Evolutionary conservation across 2,797 vertebrate genomes (phyloP), one percentile per base, ranked within the genome.

Genomic region (Pipistrellus pygmaeus): DNA sequence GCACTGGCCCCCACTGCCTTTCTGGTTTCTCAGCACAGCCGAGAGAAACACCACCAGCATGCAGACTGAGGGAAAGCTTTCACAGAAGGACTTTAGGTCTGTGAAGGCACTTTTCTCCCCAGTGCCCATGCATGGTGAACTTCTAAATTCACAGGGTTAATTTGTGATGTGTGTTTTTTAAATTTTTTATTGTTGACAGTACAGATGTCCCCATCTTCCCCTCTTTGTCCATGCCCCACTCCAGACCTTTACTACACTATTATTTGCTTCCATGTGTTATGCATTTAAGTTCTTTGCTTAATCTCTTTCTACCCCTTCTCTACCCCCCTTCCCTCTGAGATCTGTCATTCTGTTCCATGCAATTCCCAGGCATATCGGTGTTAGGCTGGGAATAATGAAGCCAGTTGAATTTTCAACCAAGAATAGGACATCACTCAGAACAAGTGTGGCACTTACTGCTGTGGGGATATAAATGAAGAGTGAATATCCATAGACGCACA

Each of bases 401-500:
- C 23, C 2, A 5, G 77, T 5, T 78, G 51, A 57, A 62, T 64
- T 55, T 71, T 53, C 89, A 32, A n/a, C 75, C 48, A 57, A n/a
- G 25, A 44, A 25, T 23, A 73, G 32, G 72, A 30, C 10, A 4
- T 51, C n/a, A 7, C 27, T 18, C 27, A 27, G 71, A 46, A 27
- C 38, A 1, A 46, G 62, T 1, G 32, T 30, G 73, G 53, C 73
- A 98, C 99, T 92, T 98, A 99, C 99, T 96, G 99, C 99, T 18
- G 99, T 99, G 95, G 99, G 99, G 91, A 99, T 99, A 97, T 99
- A 99, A 96, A 99, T 97, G 69, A 99, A 99, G 89, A 99, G 99
- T 0, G 99, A 99, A 96, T 99, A 99, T 96, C 99, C 99, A 0
- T 99, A 99, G 0, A 99, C 99, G 60, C 99, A 99, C 94, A 99